Conservation (phyloP, 2,888 invertebrate genomes). For the Dendrolimus houi region DNA sequence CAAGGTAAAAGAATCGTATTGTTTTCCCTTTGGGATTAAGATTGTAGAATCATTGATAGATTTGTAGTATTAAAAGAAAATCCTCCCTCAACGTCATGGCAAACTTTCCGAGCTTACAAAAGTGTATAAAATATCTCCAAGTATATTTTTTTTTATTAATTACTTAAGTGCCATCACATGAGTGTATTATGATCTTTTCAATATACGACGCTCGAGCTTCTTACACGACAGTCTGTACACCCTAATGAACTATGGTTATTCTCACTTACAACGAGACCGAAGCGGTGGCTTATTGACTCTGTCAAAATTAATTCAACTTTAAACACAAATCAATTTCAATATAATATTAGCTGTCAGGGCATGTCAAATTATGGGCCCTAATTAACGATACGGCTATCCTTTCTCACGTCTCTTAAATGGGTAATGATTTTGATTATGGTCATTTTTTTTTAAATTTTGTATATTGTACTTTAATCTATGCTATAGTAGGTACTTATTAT, state of each 20-base stretch:
- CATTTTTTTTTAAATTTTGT: constrained; percentile 26
- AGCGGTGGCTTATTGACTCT: constrained; percentile 71
- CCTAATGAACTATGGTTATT: neutral
- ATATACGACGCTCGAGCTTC: neutral
- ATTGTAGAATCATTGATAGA: too few species aligned
- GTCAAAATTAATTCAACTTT: constrained; percentile 72
- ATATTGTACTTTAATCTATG: constrained; percentile 12
- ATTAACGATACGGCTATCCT: constrained; percentile 54
- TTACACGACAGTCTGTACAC: neutral
- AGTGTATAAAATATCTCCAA: too few species aligned
- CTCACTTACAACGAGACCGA: neutral
- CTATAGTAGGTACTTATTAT: too few species aligned
- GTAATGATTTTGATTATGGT: constrained; percentile 33
- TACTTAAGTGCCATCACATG: too few species aligned
- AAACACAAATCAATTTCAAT: constrained; percentile 74
- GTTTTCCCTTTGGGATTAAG: too few species aligned
- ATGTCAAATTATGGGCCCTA: constrained; percentile 66
- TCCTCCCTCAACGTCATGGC: too few species aligned
- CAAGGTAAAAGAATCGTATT: too few species aligned
- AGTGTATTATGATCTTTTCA: neutral
- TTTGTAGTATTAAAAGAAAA: too few species aligned
- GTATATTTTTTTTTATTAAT: too few species aligned
- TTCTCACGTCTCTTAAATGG: constrained; percentile 53
- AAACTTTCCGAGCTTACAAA: too few species aligned
- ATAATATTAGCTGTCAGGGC: constrained; percentile 68